Base-by-base conservation (phyloP, 2,113 vertebrate species). In the Perccottus glenii region DNA sequence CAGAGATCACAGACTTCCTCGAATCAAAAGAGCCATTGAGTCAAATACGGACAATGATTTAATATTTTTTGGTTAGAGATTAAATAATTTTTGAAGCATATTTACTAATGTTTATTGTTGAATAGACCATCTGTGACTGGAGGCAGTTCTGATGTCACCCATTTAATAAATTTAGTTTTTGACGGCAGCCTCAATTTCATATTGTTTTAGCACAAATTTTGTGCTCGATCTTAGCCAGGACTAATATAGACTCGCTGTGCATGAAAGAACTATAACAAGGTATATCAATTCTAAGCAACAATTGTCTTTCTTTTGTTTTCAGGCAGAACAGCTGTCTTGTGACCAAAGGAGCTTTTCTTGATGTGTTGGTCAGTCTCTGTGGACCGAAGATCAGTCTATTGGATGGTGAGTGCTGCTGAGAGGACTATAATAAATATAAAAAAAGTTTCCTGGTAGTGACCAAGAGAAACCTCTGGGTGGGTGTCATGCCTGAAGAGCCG, bases 241-340 rank as follows among this genome's bases (percentile, higher is more conserved):
- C 19, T 27, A 40, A 40, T 40, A 40, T 5, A 40, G 8, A 40
- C 38, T 40, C 5, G 2, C 38, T 40, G 38, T 40, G 19, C 19
- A 27, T 27, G 19, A 27, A 27, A 27, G 19, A 27, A 27, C 19
- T 27, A 27, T 27, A 27, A 27, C 19, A 27, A 27, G 19, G 19
- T 27, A 27, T 27, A 27, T 27, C 19, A 27, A 27, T 27, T 27
- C 19, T 27, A 27, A 27, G 19, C 19, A 27, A 14, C 32, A n/a
- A 40, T 8, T 6, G 38, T 40, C 10, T 32, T 60, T 9, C 6
- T 53, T 76, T 12, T 64, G 48, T 84, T 71, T 81, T 55, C 78
- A 96, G 96, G 77, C 77, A 87, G 69, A 98, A 98, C 82, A 85
- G 88, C 44, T 98, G 96, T 85, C 85, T 95, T 77, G 95, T 98